A percentile compares a stretch with the other conserved stretches of the same genome.
Evolutionary conservation across 2,797 vertebrate species (phyloP).

Genomic region (Galaxias olidus): DNA sequence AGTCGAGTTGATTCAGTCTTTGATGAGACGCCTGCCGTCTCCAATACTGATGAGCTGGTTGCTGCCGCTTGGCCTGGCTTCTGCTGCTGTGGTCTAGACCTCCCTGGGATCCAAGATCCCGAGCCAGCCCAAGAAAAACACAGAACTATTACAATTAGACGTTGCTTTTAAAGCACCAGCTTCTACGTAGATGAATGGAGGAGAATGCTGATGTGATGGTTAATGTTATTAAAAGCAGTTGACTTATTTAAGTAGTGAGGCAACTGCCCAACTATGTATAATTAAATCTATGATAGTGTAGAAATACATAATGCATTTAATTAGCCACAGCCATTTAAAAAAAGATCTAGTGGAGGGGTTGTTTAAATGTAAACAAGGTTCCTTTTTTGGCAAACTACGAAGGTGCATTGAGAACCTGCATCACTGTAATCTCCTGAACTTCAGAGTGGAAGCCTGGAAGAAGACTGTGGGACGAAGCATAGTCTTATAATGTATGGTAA

Average conservation of each 20-base stretch:
- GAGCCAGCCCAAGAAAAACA: slow-evolving; percentile 71
- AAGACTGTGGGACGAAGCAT: too few species aligned
- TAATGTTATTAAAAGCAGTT: slow-evolving; percentile 36
- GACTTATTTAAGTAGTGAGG: slow-evolving; percentile 43
- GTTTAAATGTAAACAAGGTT: too few species aligned
- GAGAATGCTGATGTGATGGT: slow-evolving; percentile 56
- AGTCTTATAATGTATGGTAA: too few species aligned
- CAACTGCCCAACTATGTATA: too few species aligned
- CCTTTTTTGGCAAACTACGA: too few species aligned
- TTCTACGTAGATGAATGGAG: slow-evolving; percentile 63
- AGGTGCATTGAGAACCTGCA: too few species aligned
- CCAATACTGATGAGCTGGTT: slow-evolving; percentile 69
- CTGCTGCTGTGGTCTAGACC: slow-evolving; percentile 64
- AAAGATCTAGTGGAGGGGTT: too few species aligned
- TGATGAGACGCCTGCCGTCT: slow-evolving; percentile 65
- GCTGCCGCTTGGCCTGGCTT: slow-evolving; percentile 61
- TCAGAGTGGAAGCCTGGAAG: slow-evolving; percentile 55
- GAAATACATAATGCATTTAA: too few species aligned
- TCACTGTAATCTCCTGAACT: slow-evolving; percentile 25
- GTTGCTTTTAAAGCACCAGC: slow-evolving; percentile 67
- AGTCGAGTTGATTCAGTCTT: slow-evolving; percentile 67
- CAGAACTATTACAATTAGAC: slow-evolving; percentile 73
- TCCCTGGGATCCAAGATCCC: slow-evolving; percentile 60
- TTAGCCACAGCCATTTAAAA: too few species aligned
- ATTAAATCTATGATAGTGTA: too few species aligned